Conservation (phyloP, 2,888 invertebrate genomes). For the Teinopalpus imperialis region DNA sequence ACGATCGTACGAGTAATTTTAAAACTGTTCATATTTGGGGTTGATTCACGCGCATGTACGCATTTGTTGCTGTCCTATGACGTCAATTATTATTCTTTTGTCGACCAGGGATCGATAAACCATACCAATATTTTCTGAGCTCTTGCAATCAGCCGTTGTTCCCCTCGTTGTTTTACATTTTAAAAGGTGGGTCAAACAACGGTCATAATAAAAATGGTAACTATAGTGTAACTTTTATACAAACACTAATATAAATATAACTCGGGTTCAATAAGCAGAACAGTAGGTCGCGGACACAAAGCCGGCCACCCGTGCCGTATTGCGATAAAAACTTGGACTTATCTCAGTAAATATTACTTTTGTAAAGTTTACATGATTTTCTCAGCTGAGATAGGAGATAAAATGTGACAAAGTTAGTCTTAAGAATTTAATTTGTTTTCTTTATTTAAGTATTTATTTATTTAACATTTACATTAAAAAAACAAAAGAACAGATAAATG, state of each 20-base stretch:
- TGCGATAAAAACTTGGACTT: constrained; percentile 41
- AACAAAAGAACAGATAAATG: too few species aligned
- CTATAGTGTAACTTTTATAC: constrained; percentile 26
- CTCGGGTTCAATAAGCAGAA: constrained; percentile 30
- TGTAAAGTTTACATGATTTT: constrained; percentile 47
- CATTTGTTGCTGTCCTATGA: constrained; percentile 48
- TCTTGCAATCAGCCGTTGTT: constrained; percentile 44
- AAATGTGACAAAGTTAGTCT: constrained; percentile 30
- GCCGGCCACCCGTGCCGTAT: constrained; percentile 61
- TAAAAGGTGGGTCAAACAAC: constrained; percentile 41
- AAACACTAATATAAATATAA: constrained; percentile 30
- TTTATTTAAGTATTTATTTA: too few species aligned
- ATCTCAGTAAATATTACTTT: constrained; percentile 17
- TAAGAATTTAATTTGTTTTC: too few species aligned
- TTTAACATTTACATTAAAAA: too few species aligned
- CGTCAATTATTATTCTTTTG: constrained; percentile 59
- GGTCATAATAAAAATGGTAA: constrained; percentile 46
- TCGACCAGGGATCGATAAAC: constrained; percentile 49
- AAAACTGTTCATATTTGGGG: constrained; percentile 46
- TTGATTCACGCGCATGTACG: constrained; percentile 52
- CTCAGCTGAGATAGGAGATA: constrained; percentile 43
- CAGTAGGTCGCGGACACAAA: constrained; percentile 55
- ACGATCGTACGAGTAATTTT: not conserved
- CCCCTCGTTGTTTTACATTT: constrained; percentile 30
- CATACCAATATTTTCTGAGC: constrained; percentile 49